Conservation (phyloP, 2,888 invertebrate genomes). For the Dysmachus trigonus region DNA sequence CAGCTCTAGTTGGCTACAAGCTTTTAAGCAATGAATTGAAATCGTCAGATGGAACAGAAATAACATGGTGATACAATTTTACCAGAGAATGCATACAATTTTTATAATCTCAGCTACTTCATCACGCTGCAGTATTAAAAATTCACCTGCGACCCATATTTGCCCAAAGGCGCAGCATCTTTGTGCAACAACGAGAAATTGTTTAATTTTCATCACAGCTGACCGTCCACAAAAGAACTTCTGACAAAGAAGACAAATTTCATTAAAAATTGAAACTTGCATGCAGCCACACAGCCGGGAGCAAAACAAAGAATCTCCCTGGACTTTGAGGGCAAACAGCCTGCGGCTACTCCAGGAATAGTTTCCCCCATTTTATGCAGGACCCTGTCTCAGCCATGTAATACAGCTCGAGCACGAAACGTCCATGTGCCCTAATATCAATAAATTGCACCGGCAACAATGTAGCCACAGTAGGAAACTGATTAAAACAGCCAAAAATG, state of each 20-base stretch:
- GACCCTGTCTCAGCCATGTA: neutral
- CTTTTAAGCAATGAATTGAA: too few species aligned
- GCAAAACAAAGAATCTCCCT: neutral
- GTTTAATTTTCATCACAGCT: neutral
- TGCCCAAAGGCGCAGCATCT: neutral
- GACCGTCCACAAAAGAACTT: neutral
- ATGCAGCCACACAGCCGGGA: neutral
- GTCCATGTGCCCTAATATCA: constrained; percentile 23
- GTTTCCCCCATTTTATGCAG: neutral
- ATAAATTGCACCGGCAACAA: constrained; percentile 29
- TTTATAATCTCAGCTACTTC: neutral
- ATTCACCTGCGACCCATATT: neutral
- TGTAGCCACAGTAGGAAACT: constrained; percentile 11
- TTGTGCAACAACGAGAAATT: neutral
- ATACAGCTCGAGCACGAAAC: neutral
- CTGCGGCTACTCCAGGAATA: neutral
- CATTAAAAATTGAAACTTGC: neutral
- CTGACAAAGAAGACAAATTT: neutral
- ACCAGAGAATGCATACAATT: neutral
- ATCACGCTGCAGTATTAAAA: neutral
- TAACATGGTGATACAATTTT: neutral
- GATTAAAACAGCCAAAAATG: constrained; percentile 23
- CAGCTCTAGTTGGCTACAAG: too few species aligned
- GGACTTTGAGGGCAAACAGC: neutral
- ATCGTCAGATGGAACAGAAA: neutral